These are phyloP conservation scores for Pediacus dermestoides DNA, from an alignment of 2,888 invertebrate genomes.

Conservation along the genomic window DNA sequence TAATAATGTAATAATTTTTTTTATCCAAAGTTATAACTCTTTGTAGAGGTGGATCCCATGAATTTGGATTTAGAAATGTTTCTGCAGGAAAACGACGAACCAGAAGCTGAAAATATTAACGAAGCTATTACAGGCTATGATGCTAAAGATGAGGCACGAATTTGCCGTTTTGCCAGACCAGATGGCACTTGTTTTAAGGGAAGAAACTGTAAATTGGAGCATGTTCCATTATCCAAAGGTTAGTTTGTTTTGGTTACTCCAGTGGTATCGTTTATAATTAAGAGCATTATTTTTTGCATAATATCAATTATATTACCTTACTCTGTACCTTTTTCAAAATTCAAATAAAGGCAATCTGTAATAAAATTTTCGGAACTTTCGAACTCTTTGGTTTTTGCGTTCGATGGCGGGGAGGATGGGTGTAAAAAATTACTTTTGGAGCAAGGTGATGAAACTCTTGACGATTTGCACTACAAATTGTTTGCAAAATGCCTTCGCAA, in stretches of 20 bases:
- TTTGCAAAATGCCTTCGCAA: too few species aligned
- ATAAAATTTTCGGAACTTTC: too few species aligned
- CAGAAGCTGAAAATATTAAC: slow-evolving; percentile 35
- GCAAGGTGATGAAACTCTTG: too few species aligned
- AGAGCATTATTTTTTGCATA: too few species aligned
- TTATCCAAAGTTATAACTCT: too few species aligned
- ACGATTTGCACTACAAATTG: too few species aligned
- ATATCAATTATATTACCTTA: too few species aligned
- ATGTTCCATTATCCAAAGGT: slow-evolving; percentile 31
- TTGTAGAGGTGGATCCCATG: slow-evolving; percentile 24
- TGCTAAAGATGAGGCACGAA: slow-evolving; percentile 37
- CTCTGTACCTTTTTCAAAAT: too few species aligned
- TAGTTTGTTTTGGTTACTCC: not conserved
- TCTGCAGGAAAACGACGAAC: slow-evolving; percentile 25
- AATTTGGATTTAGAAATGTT: slow-evolving; percentile 26
- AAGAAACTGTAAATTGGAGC: slow-evolving; percentile 36
- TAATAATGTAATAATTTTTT: not conserved
- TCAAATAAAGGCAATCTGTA: too few species aligned
- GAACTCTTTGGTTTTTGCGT: not conserved
- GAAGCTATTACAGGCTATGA: slow-evolving; percentile 39
- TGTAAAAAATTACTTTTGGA: too few species aligned
- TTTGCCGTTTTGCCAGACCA: slow-evolving; percentile 33
- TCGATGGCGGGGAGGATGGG: too few species aligned
- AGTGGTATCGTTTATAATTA: not conserved
- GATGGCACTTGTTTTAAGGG: slow-evolving; percentile 38